Base-by-base conservation (phyloP, 35 echinoderm and acorn worm species). In the Heliocidaris tuberculata region DNA sequence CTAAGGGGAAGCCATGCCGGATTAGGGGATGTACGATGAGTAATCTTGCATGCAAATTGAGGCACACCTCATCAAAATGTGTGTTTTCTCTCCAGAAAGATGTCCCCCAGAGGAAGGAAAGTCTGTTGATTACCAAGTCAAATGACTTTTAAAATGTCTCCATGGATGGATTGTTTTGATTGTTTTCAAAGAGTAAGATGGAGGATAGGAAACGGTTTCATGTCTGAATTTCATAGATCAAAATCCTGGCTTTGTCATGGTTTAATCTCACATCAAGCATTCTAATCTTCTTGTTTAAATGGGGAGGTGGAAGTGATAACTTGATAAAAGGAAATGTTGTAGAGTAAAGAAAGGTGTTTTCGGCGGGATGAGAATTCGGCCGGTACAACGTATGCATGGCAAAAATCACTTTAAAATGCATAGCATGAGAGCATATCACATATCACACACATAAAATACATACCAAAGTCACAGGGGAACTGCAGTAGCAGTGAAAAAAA, bases 1-100 rank as follows among this genome's bases (percentile, higher is more conserved):
- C 27, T 78, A 7, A 56, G 65, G 65, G 65, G 65, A 78, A 78
- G 65, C 65, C 65, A 78, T 5, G 65, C 65, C 65, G 27, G 65
- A 78, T 78, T 78, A 78, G 65, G 65, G 65, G 65, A 78, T 78
- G 65, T 78, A 27, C 21, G 21, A 78, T 78, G 65, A 78, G 65
- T 78, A 78, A 78, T 78, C 65, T 78, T 78, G n/a, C 27, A 78
- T 78, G 65, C 65, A 78, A 78, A 78, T 78, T 78, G 21, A 78
- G 65, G 65, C 65, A 78, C 65, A 78, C 65, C 65, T 78, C 65
- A 6, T 27, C 21, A 78, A 78, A 78, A n/a, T 78, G 27, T 27
- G 65, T 78, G 65, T 6, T 24, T 17, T 70, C 60, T 70, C 60
- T 70, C 60, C 60, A 24, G 60, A 78, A 27, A 78, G 27, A 78